Conservation (phyloP, 2,888 invertebrate genomes). For the Lithophane socia region DNA sequence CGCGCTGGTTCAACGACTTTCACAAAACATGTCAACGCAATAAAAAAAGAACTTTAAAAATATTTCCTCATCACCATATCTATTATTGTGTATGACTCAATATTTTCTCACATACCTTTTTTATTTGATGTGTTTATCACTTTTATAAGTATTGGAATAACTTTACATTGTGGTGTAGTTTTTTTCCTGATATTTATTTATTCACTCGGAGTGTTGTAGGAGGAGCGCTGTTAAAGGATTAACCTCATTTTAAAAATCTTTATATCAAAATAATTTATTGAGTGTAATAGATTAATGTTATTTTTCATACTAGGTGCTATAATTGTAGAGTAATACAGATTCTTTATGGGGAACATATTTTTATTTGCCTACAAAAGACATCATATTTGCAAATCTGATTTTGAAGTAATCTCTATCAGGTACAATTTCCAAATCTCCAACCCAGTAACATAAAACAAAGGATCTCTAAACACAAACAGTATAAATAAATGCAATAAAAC, state of each 20-base stretch:
- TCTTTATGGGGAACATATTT: no score
- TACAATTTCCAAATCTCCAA: neutral
- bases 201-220: neutral
- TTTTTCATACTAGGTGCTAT: no score
- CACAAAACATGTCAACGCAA: constrained; percentile 60
- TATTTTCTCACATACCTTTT: constrained; percentile 62
- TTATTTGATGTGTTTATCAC: constrained; percentile 54
- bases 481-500: neutral
- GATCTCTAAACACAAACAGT: neutral
- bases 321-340: no score
- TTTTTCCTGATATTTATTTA: neutral
- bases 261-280: neutral
- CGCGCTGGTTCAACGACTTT: constrained; percentile 70
- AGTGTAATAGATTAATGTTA: no score
- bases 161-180: constrained; percentile 4
- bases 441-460: neutral
- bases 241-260: constrained; percentile 27
- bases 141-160: constrained; percentile 35
- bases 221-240: constrained; percentile 4
- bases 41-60: constrained; percentile 60
- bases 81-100: constrained; percentile 66
- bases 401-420: no score
- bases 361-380: no score
- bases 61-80: constrained; percentile 61
- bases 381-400: no score